These are phyloP conservation scores for Tonatia bakeri DNA, from an alignment of 2,113 vertebrate genomes.

Conservation along the genomic window DNA sequence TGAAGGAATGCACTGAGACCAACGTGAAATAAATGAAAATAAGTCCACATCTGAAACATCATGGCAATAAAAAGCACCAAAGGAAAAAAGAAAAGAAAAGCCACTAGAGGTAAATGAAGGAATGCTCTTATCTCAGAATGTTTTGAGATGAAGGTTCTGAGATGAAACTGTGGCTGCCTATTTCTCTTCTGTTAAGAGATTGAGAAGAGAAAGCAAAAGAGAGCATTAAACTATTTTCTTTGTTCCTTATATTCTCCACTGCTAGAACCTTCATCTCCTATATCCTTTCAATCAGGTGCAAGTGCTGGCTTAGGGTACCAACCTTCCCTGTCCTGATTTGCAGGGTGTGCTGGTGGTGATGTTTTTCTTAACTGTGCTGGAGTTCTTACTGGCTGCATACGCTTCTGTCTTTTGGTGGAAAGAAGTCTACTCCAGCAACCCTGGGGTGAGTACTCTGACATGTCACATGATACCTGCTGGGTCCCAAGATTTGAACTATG, in stretches of 20 bases:
- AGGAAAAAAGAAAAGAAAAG: background rate
- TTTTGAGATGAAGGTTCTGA: background rate
- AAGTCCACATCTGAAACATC: background rate
- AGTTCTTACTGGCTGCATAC: background rate
- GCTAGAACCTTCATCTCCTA: background rate
- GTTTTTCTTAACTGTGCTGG: background rate
- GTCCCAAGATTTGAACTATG: background rate
- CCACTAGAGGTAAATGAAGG: background rate
- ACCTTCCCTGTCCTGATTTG: background rate
- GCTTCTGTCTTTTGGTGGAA: constrained; percentile 41
- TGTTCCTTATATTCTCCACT: too few species aligned
- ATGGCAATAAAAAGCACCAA: background rate
- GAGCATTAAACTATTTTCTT: too few species aligned
- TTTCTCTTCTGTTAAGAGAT: background rate
- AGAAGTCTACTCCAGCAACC: background rate
- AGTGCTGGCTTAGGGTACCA: background rate
- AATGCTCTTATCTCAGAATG: background rate
- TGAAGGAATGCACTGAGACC: background rate
- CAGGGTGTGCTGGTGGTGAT: background rate
- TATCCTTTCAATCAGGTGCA: background rate
- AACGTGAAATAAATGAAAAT: background rate
- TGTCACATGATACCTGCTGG: background rate
- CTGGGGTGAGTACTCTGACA: background rate
- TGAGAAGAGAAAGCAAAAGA: background rate
- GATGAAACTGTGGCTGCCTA: background rate